Percentiles rank a stretch among this genome's conserved stretches.
Evolutionary conservation across 2,797 vertebrate species (phyloP).

Genomic region (Amazona finschi): DNA sequence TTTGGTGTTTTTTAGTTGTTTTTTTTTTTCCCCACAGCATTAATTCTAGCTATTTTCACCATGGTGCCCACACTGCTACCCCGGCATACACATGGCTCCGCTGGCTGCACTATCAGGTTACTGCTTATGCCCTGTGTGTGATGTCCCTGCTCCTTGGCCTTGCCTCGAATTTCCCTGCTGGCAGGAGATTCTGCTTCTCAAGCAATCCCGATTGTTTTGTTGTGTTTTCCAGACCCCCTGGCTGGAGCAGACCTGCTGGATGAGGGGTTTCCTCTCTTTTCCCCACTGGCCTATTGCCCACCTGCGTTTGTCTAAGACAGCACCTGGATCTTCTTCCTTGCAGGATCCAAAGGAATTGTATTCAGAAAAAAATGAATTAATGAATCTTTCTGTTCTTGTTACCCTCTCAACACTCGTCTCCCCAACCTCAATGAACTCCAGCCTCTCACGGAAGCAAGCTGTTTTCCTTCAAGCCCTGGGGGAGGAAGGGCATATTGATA

Average conservation of each 20-base stretch:
- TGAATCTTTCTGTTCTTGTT: neutral
- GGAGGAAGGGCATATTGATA: neutral
- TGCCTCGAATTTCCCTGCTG: neutral
- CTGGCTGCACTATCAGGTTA: accelerated
- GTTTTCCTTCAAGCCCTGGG: neutral
- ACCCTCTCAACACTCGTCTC: neutral
- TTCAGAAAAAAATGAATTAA: neutral
- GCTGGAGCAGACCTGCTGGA: neutral
- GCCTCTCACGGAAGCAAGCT: neutral
- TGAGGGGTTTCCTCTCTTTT: neutral
- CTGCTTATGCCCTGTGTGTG: neutral
- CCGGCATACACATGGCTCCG: neutral
- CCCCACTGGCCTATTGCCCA: neutral
- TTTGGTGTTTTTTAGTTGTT: neutral
- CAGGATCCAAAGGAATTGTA: neutral
- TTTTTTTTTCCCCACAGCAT: neutral
- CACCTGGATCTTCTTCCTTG: neutral
- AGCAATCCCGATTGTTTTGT: neutral
- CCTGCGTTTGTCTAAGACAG: neutral
- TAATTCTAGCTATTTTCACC: neutral
- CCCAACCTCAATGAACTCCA: neutral
- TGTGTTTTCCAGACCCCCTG: neutral
- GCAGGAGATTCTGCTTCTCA: neutral
- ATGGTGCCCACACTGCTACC: neutral
- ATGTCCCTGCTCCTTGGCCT: neutral